These are phyloP conservation scores for Myathropa florea DNA, from an alignment of 2,888 invertebrate genomes.

Conservation along the genomic window DNA sequence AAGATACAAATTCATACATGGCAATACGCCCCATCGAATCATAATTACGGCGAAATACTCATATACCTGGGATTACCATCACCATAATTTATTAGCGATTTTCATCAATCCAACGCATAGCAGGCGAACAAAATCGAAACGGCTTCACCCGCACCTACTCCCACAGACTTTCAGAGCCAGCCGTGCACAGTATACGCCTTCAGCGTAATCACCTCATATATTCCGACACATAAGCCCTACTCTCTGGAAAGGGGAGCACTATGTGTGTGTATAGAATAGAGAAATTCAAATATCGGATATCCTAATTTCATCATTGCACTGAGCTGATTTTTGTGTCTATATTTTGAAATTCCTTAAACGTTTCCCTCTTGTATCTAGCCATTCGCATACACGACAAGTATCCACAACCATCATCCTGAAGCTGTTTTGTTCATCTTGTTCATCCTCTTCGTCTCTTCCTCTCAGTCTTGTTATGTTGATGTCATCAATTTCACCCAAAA, in stretches of 20 bases:
- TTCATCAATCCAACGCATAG: slow-evolving; percentile 40
- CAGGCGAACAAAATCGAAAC: slow-evolving; percentile 18
- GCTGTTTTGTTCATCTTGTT: slow-evolving; percentile 2
- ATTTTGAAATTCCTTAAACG: slow-evolving; percentile 61
- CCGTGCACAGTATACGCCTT: background rate
- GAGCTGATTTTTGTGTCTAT: slow-evolving; percentile 52
- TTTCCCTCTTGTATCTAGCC: slow-evolving; percentile 20
- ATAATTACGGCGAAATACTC: slow-evolving; percentile 47
- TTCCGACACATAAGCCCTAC: slow-evolving; percentile 13
- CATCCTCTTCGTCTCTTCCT: background rate
- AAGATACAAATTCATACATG: slow-evolving; percentile 6
- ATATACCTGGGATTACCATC: slow-evolving; percentile 58
- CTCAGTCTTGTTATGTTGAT: slow-evolving; percentile 5
- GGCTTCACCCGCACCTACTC: slow-evolving; percentile 7
- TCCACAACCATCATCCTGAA: slow-evolving; percentile 39
- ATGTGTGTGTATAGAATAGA: slow-evolving; percentile 34
- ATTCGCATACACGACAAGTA: slow-evolving; percentile 11
- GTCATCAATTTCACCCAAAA: slow-evolving; percentile 54
- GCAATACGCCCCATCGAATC: slow-evolving; percentile 30
- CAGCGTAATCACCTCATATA: slow-evolving; percentile 32
- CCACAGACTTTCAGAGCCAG: background rate
- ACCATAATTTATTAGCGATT: slow-evolving; percentile 63
- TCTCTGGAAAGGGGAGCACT: slow-evolving; percentile 6
- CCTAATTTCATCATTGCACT: slow-evolving; percentile 60
- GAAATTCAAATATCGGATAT: slow-evolving; percentile 64